phyloP scores from a whole-genome alignment of 2,113 vertebrate species.

The Emydocephalus ijimae region DNA sequence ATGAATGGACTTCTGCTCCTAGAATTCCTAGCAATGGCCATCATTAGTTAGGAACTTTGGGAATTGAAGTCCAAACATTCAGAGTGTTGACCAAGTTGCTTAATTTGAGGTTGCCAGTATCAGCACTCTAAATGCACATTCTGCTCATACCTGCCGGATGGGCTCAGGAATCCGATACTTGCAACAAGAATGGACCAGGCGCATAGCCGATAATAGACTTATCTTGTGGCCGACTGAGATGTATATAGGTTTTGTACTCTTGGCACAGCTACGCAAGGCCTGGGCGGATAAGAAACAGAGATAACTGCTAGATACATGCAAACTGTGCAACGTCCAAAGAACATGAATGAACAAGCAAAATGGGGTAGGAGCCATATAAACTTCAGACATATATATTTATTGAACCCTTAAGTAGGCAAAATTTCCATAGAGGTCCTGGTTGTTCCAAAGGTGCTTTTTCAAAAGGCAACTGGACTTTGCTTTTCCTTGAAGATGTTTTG shows the following conservation, averaged over 20 bases:
- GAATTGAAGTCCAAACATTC: neutral
- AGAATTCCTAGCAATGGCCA: neutral
- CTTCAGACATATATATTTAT: neutral
- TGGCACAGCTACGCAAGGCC: constrained; percentile 79
- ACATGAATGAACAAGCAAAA: neutral
- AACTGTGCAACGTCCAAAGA: neutral
- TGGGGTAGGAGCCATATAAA: neutral
- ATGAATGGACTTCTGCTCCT: neutral
- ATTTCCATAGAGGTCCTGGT: no score
- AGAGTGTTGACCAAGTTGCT: neutral
- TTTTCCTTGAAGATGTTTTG: no score
- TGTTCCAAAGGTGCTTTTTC: no score
- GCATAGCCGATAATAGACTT: constrained; percentile 79
- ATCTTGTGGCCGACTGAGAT: constrained; percentile 88
- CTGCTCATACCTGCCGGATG: constrained; percentile 84
- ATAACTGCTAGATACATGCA: neutral
- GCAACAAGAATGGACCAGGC: constrained; percentile 82
- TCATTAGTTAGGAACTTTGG: neutral
- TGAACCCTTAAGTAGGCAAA: neutral
- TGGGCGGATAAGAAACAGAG: constrained; percentile 44
- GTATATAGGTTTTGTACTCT: constrained; percentile 84
- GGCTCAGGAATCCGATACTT: constrained; percentile 86
- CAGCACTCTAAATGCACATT: neutral
- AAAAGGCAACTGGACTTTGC: no score
- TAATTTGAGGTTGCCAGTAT: neutral